Conservation (phyloP, 2,797 vertebrate genomes). For the Neomorphus geoffroyi region DNA sequence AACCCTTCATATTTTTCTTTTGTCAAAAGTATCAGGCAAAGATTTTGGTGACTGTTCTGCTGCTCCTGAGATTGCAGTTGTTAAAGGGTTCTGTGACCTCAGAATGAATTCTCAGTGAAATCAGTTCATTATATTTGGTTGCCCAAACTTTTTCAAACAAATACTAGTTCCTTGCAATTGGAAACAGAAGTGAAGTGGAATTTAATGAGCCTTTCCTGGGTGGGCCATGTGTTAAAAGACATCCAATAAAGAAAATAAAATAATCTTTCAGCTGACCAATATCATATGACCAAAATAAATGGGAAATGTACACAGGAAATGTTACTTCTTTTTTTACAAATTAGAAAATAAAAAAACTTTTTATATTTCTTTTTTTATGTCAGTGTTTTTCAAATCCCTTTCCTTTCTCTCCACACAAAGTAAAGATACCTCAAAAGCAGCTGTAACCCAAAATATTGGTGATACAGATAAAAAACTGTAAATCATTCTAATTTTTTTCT, state of each 20-base stretch:
- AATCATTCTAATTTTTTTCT: background rate
- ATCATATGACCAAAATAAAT: background rate
- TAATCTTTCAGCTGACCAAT: background rate
- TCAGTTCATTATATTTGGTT: background rate
- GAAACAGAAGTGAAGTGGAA: background rate
- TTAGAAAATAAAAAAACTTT: background rate
- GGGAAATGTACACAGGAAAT: rapidly evolving
- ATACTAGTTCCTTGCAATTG: background rate
- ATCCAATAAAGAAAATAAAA: background rate
- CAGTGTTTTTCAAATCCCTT: background rate
- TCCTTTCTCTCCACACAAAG: background rate
- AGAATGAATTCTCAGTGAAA: background rate
- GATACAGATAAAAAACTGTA: background rate
- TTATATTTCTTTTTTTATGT: no score
- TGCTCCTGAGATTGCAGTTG: background rate
- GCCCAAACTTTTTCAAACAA: background rate
- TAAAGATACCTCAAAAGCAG: background rate
- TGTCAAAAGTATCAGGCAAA: background rate
- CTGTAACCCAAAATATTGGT: background rate
- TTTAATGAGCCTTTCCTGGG: background rate
- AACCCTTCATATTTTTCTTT: background rate
- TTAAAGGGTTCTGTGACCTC: background rate
- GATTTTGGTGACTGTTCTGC: background rate
- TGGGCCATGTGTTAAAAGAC: background rate
- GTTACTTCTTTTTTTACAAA: rapidly evolving